Evolutionary conservation across 2,113 vertebrate genomes (phyloP), one percentile per base, ranked within the genome.

Genomic region (zebrafish (Danio rerio)): DNA sequence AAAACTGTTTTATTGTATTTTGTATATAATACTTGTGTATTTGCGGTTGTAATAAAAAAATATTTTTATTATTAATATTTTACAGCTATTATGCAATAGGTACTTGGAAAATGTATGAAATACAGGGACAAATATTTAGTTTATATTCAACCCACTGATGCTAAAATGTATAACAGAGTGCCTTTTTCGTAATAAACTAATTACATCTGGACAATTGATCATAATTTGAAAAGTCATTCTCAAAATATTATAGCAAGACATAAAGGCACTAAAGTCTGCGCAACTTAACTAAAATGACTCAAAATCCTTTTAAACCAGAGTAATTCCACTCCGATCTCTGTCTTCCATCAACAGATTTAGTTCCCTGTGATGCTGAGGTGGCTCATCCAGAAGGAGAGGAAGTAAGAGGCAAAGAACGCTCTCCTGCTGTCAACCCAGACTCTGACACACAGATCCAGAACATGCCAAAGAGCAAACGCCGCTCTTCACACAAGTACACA

Each of bases 371-470:
- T 16, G 61, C 11, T 5, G 63, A 61, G 81, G 74, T 6, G 47
- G 53, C 15, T 47, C 21, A 66, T 43, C 40, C 55, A 18, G 70
- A 59, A 5, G 52, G 15, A 68, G 61, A 79, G 84, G 86, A 82
- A 78, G 13, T 20, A 5, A 59, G 61, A 58, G 82, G 73, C 83
- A 83, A 63, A 81, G 86, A 45, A 59, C 45, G 68, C 21, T 21
- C 75, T 50, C 43, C 65, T 40, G 69, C 43, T 53, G 70, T 66
- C 18, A 45, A 68, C 13, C 47, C 71, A 85, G 0, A 91, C 90
- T 59, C 88, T 42, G 68, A 90, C 87, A 90, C 89, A 77, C 84
- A 90, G 89, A 86, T 90, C 88, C 82, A 87, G 84, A 82, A 73
- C 7, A 65, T 77, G 40, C 16, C 85, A 81, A 88, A 81, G 76